Base-by-base conservation (phyloP, 2,113 vertebrate species). In the Lipophrys pholis region DNA sequence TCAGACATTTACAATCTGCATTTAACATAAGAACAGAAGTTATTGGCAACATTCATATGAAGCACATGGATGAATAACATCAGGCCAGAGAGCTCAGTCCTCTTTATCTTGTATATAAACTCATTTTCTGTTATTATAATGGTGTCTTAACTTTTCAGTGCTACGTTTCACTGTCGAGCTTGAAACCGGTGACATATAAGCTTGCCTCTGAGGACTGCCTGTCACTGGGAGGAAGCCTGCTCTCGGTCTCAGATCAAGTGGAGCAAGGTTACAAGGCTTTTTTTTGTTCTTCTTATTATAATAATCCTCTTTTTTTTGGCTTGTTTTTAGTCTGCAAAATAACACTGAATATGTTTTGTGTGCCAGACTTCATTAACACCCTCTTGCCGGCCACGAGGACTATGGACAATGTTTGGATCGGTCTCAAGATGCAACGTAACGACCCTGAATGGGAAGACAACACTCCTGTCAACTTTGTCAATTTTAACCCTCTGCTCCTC, bases 311-410 rank as follows among this genome's bases (percentile, higher is more conserved):
- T 30, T 8, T 11, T 11, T 68, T n/a, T 53, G 43, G 9, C 36
- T 48, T 2, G 9, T 17, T 39, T 38, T 35, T 52, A 5, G 12
- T 1, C 42, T 8, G 41, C 6, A 5, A 8, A 17, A 11, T 42
- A 6, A 17, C 3, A 17, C 21, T 30, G 4, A 30, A 4, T 41
- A 2, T 48, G 50, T 11, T 15, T 14, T 72, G 86, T 69, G 73
- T 89, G 71, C 68, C 42, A 99, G 98, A 99, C 91, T 97, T 96
- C 86, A 93, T 99, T 93, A 96, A 90, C 62, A 94, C 93, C n/a
- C 91, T 96, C 78, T 74, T 97, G 89, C 92, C 93, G 0, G 42
- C 11, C 1, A 76, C 93, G 84, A 86, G 65, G 8, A 59, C 82
- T 14, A 60, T 73, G 64, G 21, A 66, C 21, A 90, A 81, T 15